phyloP scores from a whole-genome alignment of 2,113 vertebrate genomes.

The Pelmatolapia mariae region DNA sequence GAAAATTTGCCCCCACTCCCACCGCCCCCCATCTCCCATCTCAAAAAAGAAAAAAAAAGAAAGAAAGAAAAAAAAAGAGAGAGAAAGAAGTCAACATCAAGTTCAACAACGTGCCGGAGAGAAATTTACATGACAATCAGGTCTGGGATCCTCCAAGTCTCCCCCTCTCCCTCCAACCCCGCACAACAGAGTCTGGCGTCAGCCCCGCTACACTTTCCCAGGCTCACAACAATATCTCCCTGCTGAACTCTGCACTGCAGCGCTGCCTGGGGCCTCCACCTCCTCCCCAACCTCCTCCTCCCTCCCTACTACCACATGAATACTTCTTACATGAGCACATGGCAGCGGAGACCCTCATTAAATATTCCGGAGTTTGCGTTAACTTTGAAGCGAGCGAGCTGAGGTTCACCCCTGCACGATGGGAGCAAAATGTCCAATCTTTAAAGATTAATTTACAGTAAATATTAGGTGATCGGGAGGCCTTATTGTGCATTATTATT shows the following conservation, averaged over 20 bases:
- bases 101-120: slow-evolving; percentile 82
- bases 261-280: slow-evolving; percentile 57
- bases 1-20: slow-evolving; percentile 16
- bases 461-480: neutral
- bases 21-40: neutral
- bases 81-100: slow-evolving; percentile 88
- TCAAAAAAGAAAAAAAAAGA: slow-evolving; percentile 18
- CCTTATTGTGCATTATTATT: neutral
- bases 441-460: neutral
- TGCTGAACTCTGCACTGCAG: slow-evolving; percentile 72
- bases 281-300: slow-evolving; percentile 1
- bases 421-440: neutral
- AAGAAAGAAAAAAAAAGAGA: neutral
- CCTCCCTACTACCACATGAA: slow-evolving; percentile 20
- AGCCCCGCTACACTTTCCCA: slow-evolving; percentile 82
- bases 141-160: slow-evolving; percentile 74
- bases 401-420: neutral
- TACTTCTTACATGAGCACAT: slow-evolving; percentile 51
- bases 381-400: neutral
- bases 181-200: slow-evolving; percentile 72
- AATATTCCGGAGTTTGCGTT: slow-evolving; percentile 32
- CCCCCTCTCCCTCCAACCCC: slow-evolving; percentile 38
- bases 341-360: slow-evolving; percentile 33
- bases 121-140: slow-evolving; percentile 83
- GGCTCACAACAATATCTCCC: slow-evolving; percentile 77